These are phyloP conservation scores for Dorcus parallelipipedus DNA, from an alignment of 2,888 invertebrate species.

Conservation along the genomic window DNA sequence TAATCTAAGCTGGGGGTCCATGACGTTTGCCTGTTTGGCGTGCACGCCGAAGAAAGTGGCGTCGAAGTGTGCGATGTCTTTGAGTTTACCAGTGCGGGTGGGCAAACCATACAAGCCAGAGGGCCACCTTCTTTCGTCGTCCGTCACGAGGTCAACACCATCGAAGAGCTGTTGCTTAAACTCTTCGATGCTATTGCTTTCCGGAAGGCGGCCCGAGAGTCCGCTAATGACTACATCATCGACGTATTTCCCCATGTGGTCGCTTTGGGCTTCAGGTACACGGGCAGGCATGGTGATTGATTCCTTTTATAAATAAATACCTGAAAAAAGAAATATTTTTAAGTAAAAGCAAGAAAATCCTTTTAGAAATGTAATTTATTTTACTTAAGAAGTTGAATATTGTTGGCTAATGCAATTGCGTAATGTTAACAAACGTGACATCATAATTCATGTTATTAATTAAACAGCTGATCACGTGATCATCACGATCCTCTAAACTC, in stretches of 20 bases:
- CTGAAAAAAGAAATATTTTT: constrained; percentile 4
- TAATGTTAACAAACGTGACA: no score
- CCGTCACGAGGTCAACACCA: constrained; percentile 90
- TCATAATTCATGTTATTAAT: no score
- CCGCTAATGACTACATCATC: constrained; percentile 81
- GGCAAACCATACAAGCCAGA: constrained; percentile 78
- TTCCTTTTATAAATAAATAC: constrained; percentile 8
- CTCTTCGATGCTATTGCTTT: constrained; percentile 87
- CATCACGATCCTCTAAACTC: no score
- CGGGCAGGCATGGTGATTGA: constrained; percentile 64
- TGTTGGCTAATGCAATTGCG: no score
- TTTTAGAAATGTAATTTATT: no score
- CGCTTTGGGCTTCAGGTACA: constrained; percentile 42
- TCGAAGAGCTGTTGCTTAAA: constrained; percentile 88
- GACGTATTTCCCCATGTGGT: constrained; percentile 46
- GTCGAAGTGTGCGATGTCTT: constrained; percentile 77
- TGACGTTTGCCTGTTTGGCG: constrained; percentile 85
- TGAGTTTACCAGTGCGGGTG: constrained; percentile 76
- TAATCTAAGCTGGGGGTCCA: constrained; percentile 79
- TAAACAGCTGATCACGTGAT: no score
- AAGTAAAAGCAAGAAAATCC: neutral
- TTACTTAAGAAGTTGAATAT: no score
- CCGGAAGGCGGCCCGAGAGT: constrained; percentile 85
- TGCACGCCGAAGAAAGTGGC: constrained; percentile 89
- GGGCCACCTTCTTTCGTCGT: constrained; percentile 87